phyloP scores from a whole-genome alignment of 2,888 invertebrate genomes.

The Spodoptera picta region DNA sequence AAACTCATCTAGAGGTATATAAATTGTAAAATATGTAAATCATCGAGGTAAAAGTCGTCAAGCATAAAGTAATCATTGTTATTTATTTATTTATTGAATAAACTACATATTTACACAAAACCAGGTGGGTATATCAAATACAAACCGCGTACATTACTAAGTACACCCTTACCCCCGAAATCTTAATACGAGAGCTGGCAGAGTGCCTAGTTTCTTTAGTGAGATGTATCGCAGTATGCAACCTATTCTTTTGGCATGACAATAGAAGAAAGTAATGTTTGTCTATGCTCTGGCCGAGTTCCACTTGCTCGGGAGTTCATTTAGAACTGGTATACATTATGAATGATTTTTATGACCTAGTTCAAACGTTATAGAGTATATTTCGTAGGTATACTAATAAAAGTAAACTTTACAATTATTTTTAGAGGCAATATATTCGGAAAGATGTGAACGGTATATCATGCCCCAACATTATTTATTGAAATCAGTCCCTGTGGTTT shows the following conservation, averaged over 20 bases:
- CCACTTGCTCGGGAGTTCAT: constrained; percentile 17
- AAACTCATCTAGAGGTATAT: no score
- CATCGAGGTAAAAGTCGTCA: no score
- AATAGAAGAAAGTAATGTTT: constrained; percentile 29
- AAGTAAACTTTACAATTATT: no score
- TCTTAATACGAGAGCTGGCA: constrained; percentile 31
- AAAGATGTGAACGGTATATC: background rate
- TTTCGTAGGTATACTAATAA: no score
- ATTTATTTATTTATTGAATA: no score
- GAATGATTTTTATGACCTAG: background rate
- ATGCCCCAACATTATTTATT: no score
- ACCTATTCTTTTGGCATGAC: constrained; percentile 31
- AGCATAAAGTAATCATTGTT: no score
- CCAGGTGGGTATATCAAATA: no score
- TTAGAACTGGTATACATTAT: constrained; percentile 10
- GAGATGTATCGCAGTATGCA: constrained; percentile 36
- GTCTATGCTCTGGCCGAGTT: constrained; percentile 36
- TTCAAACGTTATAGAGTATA: background rate
- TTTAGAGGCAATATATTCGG: no score
- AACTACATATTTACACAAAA: no score
- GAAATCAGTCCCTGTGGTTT: no score
- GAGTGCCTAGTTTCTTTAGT: constrained; percentile 19
- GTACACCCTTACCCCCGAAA: constrained; percentile 8
- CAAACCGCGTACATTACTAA: constrained; percentile 12
- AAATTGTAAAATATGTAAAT: no score